Percentiles rank a stretch among this genome's conserved stretches.
phyloP scores from a whole-genome alignment of 2,113 vertebrate genomes.

The Myxocyprinus asiaticus region DNA sequence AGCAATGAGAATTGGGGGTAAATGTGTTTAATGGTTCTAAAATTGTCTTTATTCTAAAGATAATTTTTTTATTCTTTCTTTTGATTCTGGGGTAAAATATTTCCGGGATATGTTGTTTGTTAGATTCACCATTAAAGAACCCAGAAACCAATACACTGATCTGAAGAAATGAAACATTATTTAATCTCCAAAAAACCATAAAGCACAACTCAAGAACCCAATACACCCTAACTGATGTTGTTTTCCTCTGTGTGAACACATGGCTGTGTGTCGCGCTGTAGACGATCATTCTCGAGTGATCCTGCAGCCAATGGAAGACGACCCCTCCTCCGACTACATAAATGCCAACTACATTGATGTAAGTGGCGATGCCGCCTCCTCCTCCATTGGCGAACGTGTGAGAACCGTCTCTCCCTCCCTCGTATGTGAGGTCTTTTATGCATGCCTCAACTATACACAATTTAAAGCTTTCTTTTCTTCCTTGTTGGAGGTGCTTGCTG shows the following conservation, averaged over 20 bases:
- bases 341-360: constrained; percentile 99
- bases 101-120: too few species aligned
- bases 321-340: constrained; percentile 99
- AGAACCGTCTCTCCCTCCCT: constrained; percentile 78
- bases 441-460: constrained; percentile 80
- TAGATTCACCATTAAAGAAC: too few species aligned
- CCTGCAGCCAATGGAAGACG: constrained; percentile 96
- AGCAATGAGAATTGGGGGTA: too few species aligned
- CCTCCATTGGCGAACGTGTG: constrained; percentile 77
- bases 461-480: constrained; percentile 76
- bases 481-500: constrained; percentile 84
- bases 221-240: background rate
- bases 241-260: background rate
- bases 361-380: constrained; percentile 85
- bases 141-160: too few species aligned
- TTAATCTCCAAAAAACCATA: too few species aligned
- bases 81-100: too few species aligned
- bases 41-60: too few species aligned
- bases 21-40: too few species aligned
- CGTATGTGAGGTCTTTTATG: constrained; percentile 80
- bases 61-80: too few species aligned
- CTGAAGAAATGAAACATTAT: too few species aligned
- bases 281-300: constrained; percentile 99
- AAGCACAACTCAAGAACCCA: too few species aligned
- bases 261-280: constrained; percentile 60